A percentile compares a stretch with the other conserved stretches of the same genome.
These are phyloP conservation scores for Loris lydekkerianus DNA, from an alignment of 2,797 vertebrate species.

Conservation along the genomic window DNA sequence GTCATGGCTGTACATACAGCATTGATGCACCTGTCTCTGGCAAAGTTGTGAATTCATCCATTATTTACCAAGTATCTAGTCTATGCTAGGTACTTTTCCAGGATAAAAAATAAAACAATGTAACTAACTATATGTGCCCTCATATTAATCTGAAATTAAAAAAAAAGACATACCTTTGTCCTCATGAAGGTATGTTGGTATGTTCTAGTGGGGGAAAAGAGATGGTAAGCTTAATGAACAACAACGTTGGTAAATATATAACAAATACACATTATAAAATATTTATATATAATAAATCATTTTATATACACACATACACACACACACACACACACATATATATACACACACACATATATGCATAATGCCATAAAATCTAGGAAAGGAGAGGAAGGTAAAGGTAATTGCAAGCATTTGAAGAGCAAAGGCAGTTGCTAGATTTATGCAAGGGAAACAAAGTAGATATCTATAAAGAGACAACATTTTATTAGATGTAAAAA, in stretches of 20 bases:
- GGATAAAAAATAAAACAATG: background rate
- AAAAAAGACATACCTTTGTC: background rate
- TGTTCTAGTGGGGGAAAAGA: background rate
- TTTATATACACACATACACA: background rate
- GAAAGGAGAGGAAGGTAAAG: background rate
- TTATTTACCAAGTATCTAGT: background rate
- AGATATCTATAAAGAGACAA: background rate
- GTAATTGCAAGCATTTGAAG: background rate
- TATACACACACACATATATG: background rate
- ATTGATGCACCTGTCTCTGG: background rate
- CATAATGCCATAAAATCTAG: background rate
- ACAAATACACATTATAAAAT: background rate
- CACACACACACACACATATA: too few species aligned
- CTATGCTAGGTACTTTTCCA: background rate
- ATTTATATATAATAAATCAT: background rate
- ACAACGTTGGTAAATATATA: background rate
- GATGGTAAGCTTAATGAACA: background rate
- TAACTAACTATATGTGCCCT: too few species aligned
- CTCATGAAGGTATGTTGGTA: background rate
- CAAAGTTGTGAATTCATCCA: background rate
- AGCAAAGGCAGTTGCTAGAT: background rate
- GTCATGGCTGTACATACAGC: background rate
- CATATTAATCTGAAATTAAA: background rate
- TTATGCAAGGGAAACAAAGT: background rate
- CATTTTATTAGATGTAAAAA: slow-evolving; percentile 11